Percentiles rank a stretch among this genome's conserved stretches.
phyloP scores from a whole-genome alignment of 2,797 vertebrate species.

The Crax fasciolata region DNA sequence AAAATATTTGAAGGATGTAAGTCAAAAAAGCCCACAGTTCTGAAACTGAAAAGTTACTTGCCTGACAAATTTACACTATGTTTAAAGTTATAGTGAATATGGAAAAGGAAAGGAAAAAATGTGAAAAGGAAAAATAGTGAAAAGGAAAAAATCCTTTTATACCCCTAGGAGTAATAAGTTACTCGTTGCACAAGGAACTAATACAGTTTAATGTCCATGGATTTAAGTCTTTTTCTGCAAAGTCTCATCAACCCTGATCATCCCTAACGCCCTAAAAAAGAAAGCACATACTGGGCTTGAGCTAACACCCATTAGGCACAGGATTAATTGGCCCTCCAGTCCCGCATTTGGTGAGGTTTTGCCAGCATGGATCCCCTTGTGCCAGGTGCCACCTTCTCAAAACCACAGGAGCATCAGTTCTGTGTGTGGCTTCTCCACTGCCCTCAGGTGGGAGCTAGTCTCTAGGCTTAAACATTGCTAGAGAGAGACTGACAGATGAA shows the following conservation, averaged over 20 bases:
- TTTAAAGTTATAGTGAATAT: background rate
- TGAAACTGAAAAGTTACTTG: background rate
- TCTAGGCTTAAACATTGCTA: background rate
- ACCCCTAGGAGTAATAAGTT: background rate
- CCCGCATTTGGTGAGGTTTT: background rate
- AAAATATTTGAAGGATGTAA: background rate
- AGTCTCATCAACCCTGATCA: background rate
- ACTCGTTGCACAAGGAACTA: background rate
- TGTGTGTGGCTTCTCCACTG: background rate
- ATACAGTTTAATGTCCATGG: background rate
- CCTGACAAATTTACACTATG: background rate
- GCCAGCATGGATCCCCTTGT: background rate
- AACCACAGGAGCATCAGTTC: background rate
- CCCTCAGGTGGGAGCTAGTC: background rate
- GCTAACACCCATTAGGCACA: background rate
- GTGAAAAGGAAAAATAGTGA: too few species aligned
- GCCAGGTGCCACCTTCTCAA: background rate
- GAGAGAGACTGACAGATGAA: background rate
- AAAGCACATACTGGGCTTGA: background rate
- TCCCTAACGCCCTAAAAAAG: background rate
- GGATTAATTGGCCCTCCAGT: background rate
- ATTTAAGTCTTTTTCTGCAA: background rate
- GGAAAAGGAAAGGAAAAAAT: too few species aligned
- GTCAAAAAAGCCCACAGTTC: background rate
- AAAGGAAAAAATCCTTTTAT: background rate